Percentiles rank a stretch among this genome's conserved stretches.
phyloP scores from a whole-genome alignment of 1,140 invertebrate species.

The Protaetia brevitarsis region DNA sequence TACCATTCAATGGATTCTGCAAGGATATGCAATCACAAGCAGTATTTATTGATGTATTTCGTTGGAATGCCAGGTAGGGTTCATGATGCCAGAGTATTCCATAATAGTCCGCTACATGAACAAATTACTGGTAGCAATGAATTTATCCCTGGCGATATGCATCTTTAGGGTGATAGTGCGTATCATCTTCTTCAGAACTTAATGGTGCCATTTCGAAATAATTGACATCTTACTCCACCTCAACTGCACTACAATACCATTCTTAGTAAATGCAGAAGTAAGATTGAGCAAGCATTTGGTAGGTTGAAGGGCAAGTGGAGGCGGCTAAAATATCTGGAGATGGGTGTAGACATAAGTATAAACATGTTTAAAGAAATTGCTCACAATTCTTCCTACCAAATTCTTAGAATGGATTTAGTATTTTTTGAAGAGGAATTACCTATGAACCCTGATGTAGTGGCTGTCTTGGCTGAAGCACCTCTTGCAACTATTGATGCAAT shows the following conservation, averaged over 20 bases:
- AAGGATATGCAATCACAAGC: no score
- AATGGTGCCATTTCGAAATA: background rate
- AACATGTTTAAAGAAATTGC: no score
- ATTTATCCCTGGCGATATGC: background rate
- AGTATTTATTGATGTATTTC: background rate
- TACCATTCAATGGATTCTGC: background rate
- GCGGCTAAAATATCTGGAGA: constrained; percentile 9
- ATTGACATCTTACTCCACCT: background rate
- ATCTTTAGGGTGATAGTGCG: no score
- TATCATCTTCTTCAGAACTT: background rate
- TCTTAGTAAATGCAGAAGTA: background rate
- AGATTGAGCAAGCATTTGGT: background rate
- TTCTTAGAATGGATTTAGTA: no score
- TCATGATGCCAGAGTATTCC: constrained; percentile 3
- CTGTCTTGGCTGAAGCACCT: no score
- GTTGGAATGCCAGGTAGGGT: background rate
- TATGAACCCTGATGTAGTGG: no score
- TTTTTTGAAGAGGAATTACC: no score
- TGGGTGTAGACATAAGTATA: no score
- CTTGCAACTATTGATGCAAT: no score
- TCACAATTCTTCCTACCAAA: no score
- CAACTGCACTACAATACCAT: no score
- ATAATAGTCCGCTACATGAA: no score
- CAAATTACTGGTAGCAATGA: background rate
- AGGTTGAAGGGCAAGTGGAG: background rate